Evolutionary conservation across 1,140 invertebrate species (phyloP).

Genomic region (Sminthurinus signatus): DNA sequence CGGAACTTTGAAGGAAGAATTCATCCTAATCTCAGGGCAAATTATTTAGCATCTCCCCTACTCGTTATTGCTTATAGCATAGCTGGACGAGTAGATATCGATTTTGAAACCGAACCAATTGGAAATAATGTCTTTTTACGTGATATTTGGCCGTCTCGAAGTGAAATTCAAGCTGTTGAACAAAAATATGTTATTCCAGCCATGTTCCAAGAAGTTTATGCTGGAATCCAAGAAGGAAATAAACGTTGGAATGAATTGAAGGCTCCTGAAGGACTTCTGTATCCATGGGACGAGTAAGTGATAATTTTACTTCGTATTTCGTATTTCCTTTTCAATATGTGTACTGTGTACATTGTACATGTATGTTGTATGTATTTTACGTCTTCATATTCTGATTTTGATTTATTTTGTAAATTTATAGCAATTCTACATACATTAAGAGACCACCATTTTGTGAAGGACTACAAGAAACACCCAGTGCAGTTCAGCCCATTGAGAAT

Average conservation of each 20-base stretch:
- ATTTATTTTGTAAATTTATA: no score
- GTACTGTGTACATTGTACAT: no score
- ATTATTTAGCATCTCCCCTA: slow-evolving; percentile 91
- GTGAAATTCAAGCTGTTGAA: slow-evolving; percentile 85
- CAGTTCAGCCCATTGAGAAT: slow-evolving; percentile 15
- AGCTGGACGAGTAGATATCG: slow-evolving; percentile 86
- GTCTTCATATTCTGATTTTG: no score
- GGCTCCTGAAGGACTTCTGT: slow-evolving; percentile 73
- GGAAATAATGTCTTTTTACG: slow-evolving; percentile 73
- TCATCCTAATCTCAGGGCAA: slow-evolving; percentile 90
- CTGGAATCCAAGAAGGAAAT: slow-evolving; percentile 77
- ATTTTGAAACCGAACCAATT: slow-evolving; percentile 84
- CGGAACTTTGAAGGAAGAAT: slow-evolving; percentile 96
- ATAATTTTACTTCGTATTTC: no score
- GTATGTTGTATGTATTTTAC: no score
- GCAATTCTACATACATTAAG: slow-evolving; percentile 95
- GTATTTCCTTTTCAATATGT: no score
- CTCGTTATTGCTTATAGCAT: slow-evolving; percentile 95
- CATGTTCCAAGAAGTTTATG: slow-evolving; percentile 97
- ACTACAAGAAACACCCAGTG: slow-evolving; percentile 55
- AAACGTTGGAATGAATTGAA: slow-evolving; percentile 74
- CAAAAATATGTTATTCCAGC: slow-evolving; percentile 84
- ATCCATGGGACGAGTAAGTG: slow-evolving; percentile 94
- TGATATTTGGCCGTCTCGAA: slow-evolving; percentile 93
- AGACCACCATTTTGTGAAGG: slow-evolving; percentile 91